Evolutionary conservation across 2,797 vertebrate genomes (phyloP).

Genomic region (Gymnopithys bicolor): DNA sequence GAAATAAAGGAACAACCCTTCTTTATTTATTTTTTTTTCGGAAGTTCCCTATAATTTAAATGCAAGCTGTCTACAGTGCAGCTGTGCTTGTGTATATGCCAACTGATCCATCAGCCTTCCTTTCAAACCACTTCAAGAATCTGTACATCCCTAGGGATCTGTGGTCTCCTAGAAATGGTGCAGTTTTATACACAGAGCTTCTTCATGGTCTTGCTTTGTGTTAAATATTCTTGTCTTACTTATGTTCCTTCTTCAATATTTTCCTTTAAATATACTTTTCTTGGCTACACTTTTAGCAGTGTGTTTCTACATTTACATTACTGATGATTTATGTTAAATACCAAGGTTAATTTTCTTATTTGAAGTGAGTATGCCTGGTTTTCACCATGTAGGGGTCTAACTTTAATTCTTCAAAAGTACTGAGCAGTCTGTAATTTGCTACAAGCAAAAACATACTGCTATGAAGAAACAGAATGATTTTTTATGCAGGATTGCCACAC

Average conservation of each 20-base stretch:
- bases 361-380: neutral
- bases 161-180: neutral
- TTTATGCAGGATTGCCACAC: neutral
- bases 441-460: neutral
- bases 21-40: neutral
- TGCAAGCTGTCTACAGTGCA: neutral
- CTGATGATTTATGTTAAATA: neutral
- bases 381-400: neutral
- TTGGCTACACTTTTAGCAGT: neutral
- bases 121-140: conserved; percentile 10
- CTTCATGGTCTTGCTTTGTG: neutral
- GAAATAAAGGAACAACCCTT: neutral
- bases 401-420: neutral
- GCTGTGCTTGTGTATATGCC: neutral
- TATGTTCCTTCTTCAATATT: neutral
- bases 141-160: neutral
- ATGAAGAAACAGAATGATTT: neutral
- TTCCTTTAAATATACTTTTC: neutral
- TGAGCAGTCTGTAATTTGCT: neutral
- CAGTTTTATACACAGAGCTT: neutral
- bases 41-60: neutral
- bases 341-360: neutral
- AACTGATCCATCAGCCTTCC: neutral
- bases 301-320: neutral
- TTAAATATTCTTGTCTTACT: neutral